Evolutionary conservation across 2,888 invertebrate genomes (phyloP).

Genomic region (Cosmia pyralina): DNA sequence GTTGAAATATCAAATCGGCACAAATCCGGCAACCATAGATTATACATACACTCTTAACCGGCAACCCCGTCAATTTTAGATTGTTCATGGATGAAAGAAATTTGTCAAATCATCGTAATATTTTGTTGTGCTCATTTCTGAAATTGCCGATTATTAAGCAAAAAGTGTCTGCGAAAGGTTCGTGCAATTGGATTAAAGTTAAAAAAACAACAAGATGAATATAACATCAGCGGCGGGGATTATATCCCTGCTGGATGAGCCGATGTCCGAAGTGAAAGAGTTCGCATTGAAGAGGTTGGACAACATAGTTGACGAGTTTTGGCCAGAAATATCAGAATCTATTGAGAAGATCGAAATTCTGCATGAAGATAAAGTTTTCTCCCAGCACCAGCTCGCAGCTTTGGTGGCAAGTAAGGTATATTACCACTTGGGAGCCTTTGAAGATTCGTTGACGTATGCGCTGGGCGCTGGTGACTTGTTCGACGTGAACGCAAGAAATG

Average conservation of each 20-base stretch:
- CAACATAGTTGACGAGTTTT: conserved; percentile 98
- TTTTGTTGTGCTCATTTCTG: conserved; percentile 67
- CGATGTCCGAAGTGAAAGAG: conserved; percentile 97
- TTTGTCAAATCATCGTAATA: conserved; percentile 86
- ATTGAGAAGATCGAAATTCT: conserved; percentile 99
- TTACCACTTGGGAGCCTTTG: conserved; percentile 99
- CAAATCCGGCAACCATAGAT: conserved; percentile 27
- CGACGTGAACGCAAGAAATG: conserved; percentile 97
- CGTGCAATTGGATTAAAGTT: conserved; percentile 49
- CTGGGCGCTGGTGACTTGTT: conserved; percentile 98
- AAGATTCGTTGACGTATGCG: conserved; percentile 99
- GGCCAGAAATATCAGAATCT: conserved; percentile 99
- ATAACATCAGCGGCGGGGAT: conserved; percentile 94
- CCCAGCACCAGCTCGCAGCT: conserved; percentile 97
- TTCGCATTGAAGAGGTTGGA: conserved; percentile 98
- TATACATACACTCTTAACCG: neutral
- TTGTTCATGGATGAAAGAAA: conserved; percentile 77
- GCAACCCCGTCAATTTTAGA: conserved; percentile 22
- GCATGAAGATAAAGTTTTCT: conserved; percentile 97
- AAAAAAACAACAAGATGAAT: conserved; percentile 80
- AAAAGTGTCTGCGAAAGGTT: conserved; percentile 43
- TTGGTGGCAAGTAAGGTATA: conserved; percentile 99
- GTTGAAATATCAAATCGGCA: neutral
- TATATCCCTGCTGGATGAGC: conserved; percentile 98
- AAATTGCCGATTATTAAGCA: conserved; percentile 56